Conservation (phyloP, 1,140 invertebrate genomes). For the Medauroidea extradentata region DNA sequence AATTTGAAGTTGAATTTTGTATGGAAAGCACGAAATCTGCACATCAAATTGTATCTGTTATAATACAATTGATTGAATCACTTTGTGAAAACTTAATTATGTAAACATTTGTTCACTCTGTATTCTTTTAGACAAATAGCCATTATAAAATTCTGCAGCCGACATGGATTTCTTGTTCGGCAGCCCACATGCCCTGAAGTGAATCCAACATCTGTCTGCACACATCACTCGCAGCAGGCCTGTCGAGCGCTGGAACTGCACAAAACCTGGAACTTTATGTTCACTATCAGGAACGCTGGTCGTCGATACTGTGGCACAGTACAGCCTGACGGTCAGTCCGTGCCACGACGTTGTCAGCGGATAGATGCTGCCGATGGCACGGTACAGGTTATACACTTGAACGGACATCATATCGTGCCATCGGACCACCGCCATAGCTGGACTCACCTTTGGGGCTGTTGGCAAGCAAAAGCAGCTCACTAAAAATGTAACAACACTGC, state of each 20-base stretch:
- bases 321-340: conserved; percentile 23
- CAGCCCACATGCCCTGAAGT: conserved; percentile 29
- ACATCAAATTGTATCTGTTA: too few relatives aligned
- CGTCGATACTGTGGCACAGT: neutral
- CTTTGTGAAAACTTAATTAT: too few relatives aligned
- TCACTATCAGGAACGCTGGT: neutral
- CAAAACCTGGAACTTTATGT: conserved; percentile 5
- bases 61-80: too few relatives aligned
- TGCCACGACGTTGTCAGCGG: conserved; percentile 26
- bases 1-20: too few relatives aligned
- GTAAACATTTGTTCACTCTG: conserved; percentile 3
- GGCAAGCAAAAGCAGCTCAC: too few relatives aligned
- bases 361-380: conserved; percentile 22
- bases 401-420: conserved; percentile 23
- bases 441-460: conserved; percentile 28
- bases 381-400: conserved; percentile 31
- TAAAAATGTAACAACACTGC: too few relatives aligned
- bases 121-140: conserved; percentile 29
- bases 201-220: conserved; percentile 30
- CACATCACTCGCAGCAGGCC: conserved; percentile 7
- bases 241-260: neutral
- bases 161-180: conserved; percentile 30
- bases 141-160: conserved; percentile 35
- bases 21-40: too few relatives aligned
- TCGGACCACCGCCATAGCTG: conserved; percentile 21